Evolutionary conservation across 2,888 invertebrate genomes (phyloP).

Genomic region (Plebejus melissa): DNA sequence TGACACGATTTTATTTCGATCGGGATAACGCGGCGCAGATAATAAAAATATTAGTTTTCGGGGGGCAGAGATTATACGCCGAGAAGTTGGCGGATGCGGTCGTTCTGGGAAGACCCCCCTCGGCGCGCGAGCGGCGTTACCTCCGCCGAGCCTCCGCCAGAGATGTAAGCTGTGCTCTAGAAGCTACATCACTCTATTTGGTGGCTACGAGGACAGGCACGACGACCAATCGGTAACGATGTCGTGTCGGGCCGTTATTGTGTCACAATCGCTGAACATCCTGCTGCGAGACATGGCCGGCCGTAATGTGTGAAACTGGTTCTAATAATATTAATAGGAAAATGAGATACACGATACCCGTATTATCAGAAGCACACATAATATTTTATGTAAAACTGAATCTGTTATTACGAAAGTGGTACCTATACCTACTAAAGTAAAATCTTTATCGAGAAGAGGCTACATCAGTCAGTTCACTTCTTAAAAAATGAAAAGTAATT

Average conservation of each 20-base stretch:
- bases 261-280: constrained; percentile 3
- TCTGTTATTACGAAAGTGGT: neutral
- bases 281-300: constrained; percentile 16
- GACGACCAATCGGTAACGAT: neutral
- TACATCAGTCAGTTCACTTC: no score
- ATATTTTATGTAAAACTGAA: neutral
- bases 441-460: no score
- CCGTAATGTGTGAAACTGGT: constrained; percentile 6
- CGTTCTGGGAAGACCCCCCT: constrained; percentile 39
- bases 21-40: constrained; percentile 35
- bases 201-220: neutral
- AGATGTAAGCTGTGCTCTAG: constrained; percentile 17
- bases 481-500: neutral
- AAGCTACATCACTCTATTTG: constrained; percentile 1
- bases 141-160: constrained; percentile 17
- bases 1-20: constrained; percentile 36
- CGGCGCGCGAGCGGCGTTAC: constrained; percentile 36
- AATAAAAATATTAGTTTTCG: constrained; percentile 33
- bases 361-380: neutral
- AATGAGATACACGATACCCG: neutral
- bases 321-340: constrained; percentile 11
- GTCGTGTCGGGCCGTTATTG: neutral
- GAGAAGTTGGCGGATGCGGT: constrained; percentile 33
- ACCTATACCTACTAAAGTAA: no score
- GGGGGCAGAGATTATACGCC: neutral